Evolutionary conservation across 2,888 invertebrate species (phyloP), one percentile per base, ranked within the genome.

Genomic region (Melangyna quadrimaculata): DNA sequence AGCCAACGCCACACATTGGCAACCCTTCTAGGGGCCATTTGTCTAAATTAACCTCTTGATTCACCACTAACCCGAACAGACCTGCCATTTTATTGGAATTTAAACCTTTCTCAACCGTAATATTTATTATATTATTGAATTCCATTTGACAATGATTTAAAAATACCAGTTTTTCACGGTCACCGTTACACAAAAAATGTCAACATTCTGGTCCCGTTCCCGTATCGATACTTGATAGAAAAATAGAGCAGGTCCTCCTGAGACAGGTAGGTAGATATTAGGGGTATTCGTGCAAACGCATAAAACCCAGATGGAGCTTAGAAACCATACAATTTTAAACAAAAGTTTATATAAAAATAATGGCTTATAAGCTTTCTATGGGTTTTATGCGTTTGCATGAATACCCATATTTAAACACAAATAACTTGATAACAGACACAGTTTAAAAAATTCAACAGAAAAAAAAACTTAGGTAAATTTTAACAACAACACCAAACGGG

Each of bases 1-100:
- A 24, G 43, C 10, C 32, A 53, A 45, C n/a, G 24, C 80, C 37
- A 29, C 14, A 32, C 57, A 22, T 61, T 40, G 32, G 14, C 29
- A 65, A 45, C 65, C 43, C 43, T 65, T 45, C 24, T 8, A 29
- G 12, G 35, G 17, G 53, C 72, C 73, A 83, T 83, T 83, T 79
- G 65, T 83, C 79, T 74, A 83, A 74, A 83, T 79, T 79, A 83
- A 79, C 78, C 69, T 73, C 40, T 53, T 32, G 43, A 71, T 59
- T 71, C 61, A 55, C 55, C 75, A 45, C 22, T 12, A 22, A 65
- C 70, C 70, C 48, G 14, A 32, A 12, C 43, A 24, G 48, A 63
- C 78, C 53, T 72, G 43, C 67, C 70, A 65, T 72, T 67, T 32
- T 29, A 10, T 35, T 51, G 35, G 55, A 80, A 74, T 80, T 70